Evolutionary conservation across 2,113 vertebrate species (phyloP), one percentile per base, ranked within the genome.

Genomic region (Hippocampus mohnikei): DNA sequence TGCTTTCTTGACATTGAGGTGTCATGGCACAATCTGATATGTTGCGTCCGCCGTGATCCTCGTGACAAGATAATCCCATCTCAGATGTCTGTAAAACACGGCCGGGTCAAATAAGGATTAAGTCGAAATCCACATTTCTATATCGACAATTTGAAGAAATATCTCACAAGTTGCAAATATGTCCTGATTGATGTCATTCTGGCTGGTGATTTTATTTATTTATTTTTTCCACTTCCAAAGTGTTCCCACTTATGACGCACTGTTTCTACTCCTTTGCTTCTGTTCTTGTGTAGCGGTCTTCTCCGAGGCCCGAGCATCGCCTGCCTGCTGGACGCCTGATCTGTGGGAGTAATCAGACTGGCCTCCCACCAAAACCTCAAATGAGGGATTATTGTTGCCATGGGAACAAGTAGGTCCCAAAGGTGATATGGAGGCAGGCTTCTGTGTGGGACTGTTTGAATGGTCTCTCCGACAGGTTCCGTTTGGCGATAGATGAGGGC

Each of bases 361-460:
- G 59, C 64, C 69, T 75, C 67, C 67, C 33, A 46, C 27, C n/a
- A 33, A 18, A 67, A 56, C 33, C 69, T 65, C 20, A 56, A 21
- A 69, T 52, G 42, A 41, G 77, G 82, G 81, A 84, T 66, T 61
- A 69, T 1, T 76, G 77, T 70, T 84, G 90, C 80, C 74, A 93
- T 93, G 92, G 90, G 90, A 88, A 86, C 89, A 77, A 88, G 80
- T 70, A 84, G 85, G 64, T 80, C 77, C 73, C 89, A 90, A 86
- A 91, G 91, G 91, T 92, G 80, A 78, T 37, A 37, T 79, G 1
- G 53, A 21, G 10, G 40, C 44, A 68, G 42, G 23, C 5, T 40
- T 16, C 16, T 48, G 41, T 58, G 21, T 15, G 20, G 29, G 58
- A 71, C 27, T 12, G 29, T 9, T 41, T 2, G 37, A 63, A 23